Conservation (phyloP, 1,140 invertebrate genomes). For the Steinernema khuongi region DNA sequence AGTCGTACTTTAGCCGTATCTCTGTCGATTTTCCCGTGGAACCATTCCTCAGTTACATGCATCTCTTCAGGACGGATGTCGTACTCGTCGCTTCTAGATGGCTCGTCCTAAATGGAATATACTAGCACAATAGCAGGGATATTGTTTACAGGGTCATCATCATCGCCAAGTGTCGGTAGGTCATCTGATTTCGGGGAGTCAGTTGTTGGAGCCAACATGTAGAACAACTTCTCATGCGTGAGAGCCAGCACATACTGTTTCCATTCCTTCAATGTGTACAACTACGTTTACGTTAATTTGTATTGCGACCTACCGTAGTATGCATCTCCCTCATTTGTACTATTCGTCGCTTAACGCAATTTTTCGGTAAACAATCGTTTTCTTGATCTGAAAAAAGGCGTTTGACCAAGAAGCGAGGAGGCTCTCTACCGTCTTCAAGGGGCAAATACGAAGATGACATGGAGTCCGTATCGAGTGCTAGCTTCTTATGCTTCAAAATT, state of each 20-base stretch:
- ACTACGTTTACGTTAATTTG: not conserved
- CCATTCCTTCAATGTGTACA: constrained; percentile 36
- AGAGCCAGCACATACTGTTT: constrained; percentile 52
- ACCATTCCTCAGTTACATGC: constrained; percentile 58
- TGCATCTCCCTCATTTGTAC: constrained; percentile 26
- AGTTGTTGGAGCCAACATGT: not conserved
- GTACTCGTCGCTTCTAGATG: constrained; percentile 35
- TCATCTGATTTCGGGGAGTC: constrained; percentile 26
- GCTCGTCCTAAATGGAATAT: not conserved
- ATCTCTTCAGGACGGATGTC: constrained; percentile 56
- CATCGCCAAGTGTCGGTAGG: not conserved
- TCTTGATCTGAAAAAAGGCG: constrained; percentile 34
- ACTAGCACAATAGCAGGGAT: constrained; percentile 41
- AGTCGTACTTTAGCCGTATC: constrained; percentile 39
- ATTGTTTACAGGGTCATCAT: constrained; percentile 42
- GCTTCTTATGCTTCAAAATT: constrained; percentile 61
- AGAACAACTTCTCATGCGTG: constrained; percentile 41
- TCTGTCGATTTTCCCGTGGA: constrained; percentile 43
- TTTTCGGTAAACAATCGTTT: constrained; percentile 43
- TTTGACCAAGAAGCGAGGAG: constrained; percentile 23
- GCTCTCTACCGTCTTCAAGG: constrained; percentile 27
- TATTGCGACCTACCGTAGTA: constrained; percentile 6
- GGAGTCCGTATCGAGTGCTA: constrained; percentile 47
- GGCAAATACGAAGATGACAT: constrained; percentile 19
- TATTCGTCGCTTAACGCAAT: constrained; percentile 42